Base-by-base conservation (phyloP, 2,888 invertebrate genomes). In the Andrena bucephala region DNA sequence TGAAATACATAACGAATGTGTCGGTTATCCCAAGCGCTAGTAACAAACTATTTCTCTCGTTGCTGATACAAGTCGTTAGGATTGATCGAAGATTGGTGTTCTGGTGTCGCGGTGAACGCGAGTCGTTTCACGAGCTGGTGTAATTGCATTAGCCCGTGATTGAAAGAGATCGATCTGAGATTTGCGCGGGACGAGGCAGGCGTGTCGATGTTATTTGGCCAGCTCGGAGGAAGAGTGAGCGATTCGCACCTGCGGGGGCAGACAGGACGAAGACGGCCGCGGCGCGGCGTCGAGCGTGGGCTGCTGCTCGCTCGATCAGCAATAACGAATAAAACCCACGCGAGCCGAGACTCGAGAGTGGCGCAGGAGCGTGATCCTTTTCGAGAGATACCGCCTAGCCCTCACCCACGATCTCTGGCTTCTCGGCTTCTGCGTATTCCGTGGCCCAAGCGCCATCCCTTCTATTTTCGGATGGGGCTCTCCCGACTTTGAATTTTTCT, bases 271-370 rank as follows among this genome's bases (percentile, higher is more conserved):
- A 87, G 84, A 86, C 79, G 60, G 60, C 20, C 50, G 24, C 29
- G 24, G 68, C 68, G 24, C 24, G 57, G 57, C 52, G 52, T 52
- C 52, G 52, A 52, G 57, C 57, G 86, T 80, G 29, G 78, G 63
- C 69, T 66, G 86, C 62, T 29, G 74, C 81, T 66, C 65, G 79
- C 20, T 81, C 75, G 84, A 88, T 84, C 88, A 36, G 77, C 74
- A 84, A 88, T 86, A 88, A 78, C 87, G 87, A 83, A 83, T 79
- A 57, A 87, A 88, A 70, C 87, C 87, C 87, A 87, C 87, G 88
- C 87, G 71, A 54, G 24, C 48, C 20, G 27, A 68, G 66, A 50
- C 42, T 48, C 59, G 70, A 71, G 63, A 77, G 74, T 66, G 83
- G 42, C 52, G 77, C 87, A 73, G 85, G 78, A 86, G 78, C 77